These are phyloP conservation scores for Stegophylla sp. DNA, from an alignment of 2,888 invertebrate genomes.

Conservation along the genomic window DNA sequence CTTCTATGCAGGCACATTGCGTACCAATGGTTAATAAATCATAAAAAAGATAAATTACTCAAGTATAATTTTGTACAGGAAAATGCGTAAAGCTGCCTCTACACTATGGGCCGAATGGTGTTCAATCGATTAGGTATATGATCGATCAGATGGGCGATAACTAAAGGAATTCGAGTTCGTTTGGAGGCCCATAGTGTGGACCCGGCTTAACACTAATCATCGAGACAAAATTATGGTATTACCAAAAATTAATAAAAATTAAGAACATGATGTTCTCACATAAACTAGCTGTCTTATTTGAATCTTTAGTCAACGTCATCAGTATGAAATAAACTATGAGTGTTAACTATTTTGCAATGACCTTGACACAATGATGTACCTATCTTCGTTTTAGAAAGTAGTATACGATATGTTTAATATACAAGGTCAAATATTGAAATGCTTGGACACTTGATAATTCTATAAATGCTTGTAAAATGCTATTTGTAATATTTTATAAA, in stretches of 20 bases:
- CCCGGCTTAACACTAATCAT: background rate
- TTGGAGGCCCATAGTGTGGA: no score
- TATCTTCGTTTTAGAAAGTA: constrained; percentile 59
- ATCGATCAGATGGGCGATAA: no score
- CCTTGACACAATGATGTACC: constrained; percentile 59
- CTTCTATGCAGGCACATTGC: no score
- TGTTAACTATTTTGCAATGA: constrained; percentile 46
- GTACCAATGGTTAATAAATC: no score
- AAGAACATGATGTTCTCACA: background rate
- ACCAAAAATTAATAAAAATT: no score
- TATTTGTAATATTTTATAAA: constrained; percentile 37
- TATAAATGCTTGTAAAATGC: constrained; percentile 42
- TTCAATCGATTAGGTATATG: no score
- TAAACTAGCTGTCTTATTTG: background rate
- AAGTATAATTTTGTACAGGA: no score
- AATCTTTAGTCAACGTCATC: background rate
- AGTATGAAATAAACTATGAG: constrained; percentile 1
- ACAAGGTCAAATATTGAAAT: constrained; percentile 52
- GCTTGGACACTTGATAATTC: constrained; percentile 37
- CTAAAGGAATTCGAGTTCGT: no score
- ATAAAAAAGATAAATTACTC: no score
- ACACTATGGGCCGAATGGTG: no score
- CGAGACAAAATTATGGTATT: background rate
- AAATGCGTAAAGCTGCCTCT: no score
- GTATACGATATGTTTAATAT: constrained; percentile 36